Evolutionary conservation across 1,140 invertebrate species (phyloP).

Genomic region (Cyrtorhinus lividipennis): DNA sequence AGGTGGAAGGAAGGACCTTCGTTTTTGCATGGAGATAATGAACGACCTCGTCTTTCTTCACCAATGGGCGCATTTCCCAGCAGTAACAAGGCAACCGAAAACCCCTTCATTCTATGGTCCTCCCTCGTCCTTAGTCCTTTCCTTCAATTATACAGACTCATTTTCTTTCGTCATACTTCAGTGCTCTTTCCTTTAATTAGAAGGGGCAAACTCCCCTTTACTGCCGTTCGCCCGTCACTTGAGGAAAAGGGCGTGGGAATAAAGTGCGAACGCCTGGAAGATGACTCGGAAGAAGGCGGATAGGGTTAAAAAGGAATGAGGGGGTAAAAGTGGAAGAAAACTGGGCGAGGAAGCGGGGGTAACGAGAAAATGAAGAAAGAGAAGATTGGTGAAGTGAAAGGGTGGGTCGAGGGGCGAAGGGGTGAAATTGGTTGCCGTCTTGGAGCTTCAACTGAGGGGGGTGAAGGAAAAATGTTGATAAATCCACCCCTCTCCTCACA

Average conservation of each 20-base stretch:
- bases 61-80: not conserved
- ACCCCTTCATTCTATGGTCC: not conserved
- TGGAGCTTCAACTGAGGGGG: not conserved
- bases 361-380: not conserved
- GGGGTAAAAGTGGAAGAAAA: too few species aligned
- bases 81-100: not conserved
- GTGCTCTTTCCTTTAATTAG: constrained; percentile 12
- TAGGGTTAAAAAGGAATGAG: not conserved
- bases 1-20: too few species aligned
- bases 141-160: not conserved
- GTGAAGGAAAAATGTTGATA: not conserved
- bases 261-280: not conserved
- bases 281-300: not conserved
- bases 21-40: too few species aligned
- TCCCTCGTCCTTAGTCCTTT: not conserved
- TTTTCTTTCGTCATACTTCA: constrained; percentile 15
- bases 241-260: constrained; percentile 1
- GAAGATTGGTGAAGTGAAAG: not conserved
- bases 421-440: constrained; percentile 6
- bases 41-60: too few species aligned
- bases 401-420: too few species aligned
- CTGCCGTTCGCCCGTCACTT: not conserved
- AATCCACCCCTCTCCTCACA: not conserved
- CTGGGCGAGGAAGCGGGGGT: not conserved
- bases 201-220: not conserved